Percentiles rank a stretch among this genome's conserved stretches.
These are phyloP conservation scores for Dolichotis patagonum DNA, from an alignment of 2,113 vertebrate species.

Conservation along the genomic window DNA sequence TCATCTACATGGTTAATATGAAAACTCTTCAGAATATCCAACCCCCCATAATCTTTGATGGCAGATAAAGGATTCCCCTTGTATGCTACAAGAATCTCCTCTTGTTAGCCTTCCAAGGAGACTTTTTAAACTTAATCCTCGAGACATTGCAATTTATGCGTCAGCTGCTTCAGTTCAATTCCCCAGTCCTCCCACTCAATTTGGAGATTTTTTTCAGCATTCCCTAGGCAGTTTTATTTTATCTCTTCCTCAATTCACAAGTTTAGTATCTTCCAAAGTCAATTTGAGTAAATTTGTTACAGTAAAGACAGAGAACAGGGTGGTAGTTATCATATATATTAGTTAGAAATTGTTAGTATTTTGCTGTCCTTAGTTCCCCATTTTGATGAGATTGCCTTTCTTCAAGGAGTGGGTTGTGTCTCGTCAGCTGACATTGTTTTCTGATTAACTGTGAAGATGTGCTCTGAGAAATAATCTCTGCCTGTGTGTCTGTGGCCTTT, in stretches of 20 bases:
- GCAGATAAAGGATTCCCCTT: not conserved
- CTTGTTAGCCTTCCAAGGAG: not conserved
- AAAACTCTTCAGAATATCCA: not conserved
- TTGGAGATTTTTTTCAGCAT: not conserved
- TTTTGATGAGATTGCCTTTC: not conserved
- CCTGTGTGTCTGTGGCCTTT: not conserved
- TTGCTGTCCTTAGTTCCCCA: not conserved
- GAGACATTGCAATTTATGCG: not conserved
- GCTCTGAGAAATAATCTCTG: not conserved
- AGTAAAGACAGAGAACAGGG: not conserved
- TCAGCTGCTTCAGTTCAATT: not conserved
- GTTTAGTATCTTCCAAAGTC: not conserved
- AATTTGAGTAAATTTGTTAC: constrained; percentile 1
- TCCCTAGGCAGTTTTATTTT: not conserved
- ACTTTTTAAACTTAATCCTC: not conserved
- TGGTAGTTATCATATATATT: not conserved
- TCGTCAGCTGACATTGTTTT: not conserved
- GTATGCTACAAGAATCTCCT: not conserved
- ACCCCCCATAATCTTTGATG: not conserved
- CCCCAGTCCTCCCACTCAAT: not conserved
- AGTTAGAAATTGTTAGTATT: not conserved
- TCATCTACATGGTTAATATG: not conserved
- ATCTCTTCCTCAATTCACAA: not conserved
- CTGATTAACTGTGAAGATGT: not conserved
- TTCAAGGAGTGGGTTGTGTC: not conserved